phyloP scores from a whole-genome alignment of 2,797 vertebrate genomes.

The Phrynocephalus forsythii region DNA sequence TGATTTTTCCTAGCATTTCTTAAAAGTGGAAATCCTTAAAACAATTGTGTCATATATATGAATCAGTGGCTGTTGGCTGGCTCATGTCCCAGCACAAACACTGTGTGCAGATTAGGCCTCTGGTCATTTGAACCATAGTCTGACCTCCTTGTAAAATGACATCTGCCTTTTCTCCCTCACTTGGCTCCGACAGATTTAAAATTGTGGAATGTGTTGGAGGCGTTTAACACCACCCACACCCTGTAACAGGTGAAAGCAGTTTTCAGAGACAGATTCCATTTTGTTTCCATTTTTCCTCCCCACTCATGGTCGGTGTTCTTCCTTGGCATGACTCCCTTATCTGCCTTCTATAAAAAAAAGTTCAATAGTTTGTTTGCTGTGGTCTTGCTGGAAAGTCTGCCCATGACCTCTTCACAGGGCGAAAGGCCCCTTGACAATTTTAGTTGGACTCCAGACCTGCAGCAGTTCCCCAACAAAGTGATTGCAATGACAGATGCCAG shows the following conservation, averaged over 20 bases:
- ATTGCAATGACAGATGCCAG: neutral
- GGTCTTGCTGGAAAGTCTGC: neutral
- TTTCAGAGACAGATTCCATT: neutral
- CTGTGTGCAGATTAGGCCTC: neutral
- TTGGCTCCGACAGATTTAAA: neutral
- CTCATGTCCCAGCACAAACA: neutral
- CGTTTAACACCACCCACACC: neutral
- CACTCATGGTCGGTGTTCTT: neutral
- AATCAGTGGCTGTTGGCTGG: neutral
- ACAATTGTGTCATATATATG: neutral
- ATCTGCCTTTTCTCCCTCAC: neutral
- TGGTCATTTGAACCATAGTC: neutral
- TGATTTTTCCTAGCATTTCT: neutral
- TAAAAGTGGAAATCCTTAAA: neutral
- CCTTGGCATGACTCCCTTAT: neutral
- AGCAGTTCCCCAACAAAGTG: neutral
- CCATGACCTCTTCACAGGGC: neutral
- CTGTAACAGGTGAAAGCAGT: neutral
- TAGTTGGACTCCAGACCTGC: neutral
- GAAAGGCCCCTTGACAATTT: slow-evolving; percentile 5
- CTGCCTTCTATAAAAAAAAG: slow-evolving; percentile 2
- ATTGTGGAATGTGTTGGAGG: neutral
- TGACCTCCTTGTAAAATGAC: neutral
- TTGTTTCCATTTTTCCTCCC: neutral
- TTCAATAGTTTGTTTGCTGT: neutral